Conservation (phyloP, 1,140 invertebrate species). For the Drosophila orosa region DNA sequence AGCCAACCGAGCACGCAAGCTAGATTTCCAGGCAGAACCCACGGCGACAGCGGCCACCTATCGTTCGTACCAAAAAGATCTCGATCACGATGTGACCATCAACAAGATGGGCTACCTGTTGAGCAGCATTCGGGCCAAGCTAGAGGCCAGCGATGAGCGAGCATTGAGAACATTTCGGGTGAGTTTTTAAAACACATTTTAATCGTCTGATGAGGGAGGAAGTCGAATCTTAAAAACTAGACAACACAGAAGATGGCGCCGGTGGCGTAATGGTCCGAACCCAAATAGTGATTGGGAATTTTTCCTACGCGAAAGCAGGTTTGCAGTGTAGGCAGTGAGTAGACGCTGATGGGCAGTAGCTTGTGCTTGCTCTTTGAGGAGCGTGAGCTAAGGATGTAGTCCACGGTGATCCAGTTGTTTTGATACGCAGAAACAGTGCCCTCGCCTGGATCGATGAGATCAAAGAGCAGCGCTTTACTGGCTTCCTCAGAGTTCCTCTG, state of each 20-base stretch:
- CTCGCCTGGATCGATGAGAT: constrained; percentile 81
- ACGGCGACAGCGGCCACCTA: constrained; percentile 48
- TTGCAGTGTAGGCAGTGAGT: constrained; percentile 86
- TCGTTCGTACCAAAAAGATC: constrained; percentile 74
- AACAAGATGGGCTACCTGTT: constrained; percentile 77
- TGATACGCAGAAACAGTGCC: constrained; percentile 89
- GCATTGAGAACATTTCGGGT: constrained; percentile 73
- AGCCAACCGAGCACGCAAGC: constrained; percentile 61
- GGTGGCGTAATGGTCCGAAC: constrained; percentile 91
- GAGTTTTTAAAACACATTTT: constrained; percentile 31
- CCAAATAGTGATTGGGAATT: constrained; percentile 90
- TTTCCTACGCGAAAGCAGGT: constrained; percentile 86
- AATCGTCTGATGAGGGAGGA: neutral
- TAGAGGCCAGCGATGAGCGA: constrained; percentile 74
- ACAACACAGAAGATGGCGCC: constrained; percentile 80
- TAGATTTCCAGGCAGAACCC: constrained; percentile 55
- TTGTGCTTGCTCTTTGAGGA: constrained; percentile 32
- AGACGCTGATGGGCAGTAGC: constrained; percentile 83
- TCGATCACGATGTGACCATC: constrained; percentile 76
- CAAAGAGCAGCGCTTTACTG: constrained; percentile 6
- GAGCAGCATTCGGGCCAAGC: constrained; percentile 71
- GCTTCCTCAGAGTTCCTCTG: neutral
- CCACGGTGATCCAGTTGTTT: constrained; percentile 91
- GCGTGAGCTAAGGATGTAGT: constrained; percentile 90
- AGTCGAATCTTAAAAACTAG: constrained; percentile 28